Evolutionary conservation across 2,797 vertebrate genomes (phyloP).

Genomic region (Craterocephalus amniculus): DNA sequence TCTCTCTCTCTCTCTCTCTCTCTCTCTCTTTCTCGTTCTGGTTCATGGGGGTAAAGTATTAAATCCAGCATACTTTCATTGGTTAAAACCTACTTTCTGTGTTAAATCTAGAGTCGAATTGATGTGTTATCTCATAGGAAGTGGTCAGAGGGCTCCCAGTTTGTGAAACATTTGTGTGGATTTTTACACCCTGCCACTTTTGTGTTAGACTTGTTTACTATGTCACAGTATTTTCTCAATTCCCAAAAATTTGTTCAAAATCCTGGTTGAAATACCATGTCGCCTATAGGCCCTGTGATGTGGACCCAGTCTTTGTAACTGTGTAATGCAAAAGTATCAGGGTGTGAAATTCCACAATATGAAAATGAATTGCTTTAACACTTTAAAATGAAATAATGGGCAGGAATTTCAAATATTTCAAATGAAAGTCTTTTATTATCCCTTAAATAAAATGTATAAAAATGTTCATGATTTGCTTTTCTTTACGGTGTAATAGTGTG

Average conservation of each 20-base stretch:
- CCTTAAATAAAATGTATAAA: no score
- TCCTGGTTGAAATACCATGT: no score
- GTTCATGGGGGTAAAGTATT: constrained; percentile 1
- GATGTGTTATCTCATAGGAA: neutral
- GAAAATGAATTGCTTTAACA: no score
- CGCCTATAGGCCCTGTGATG: no score
- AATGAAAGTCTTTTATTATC: no score
- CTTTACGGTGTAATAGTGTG: no score
- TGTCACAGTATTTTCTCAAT: neutral
- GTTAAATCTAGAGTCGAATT: neutral
- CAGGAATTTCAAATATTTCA: no score
- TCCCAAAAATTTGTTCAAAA: neutral
- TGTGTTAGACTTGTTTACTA: neutral
- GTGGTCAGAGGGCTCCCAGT: neutral
- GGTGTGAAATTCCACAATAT: neutral
- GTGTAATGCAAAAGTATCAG: neutral
- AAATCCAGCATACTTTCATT: constrained; percentile 3
- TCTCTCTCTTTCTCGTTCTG: constrained; percentile 18
- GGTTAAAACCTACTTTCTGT: neutral
- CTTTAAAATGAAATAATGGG: no score
- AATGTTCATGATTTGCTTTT: no score
- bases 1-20: constrained; percentile 18
- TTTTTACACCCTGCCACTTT: neutral
- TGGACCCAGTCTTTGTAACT: neutral
- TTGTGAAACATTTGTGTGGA: neutral